These are phyloP conservation scores for Dynastes tityus DNA, from an alignment of 2,888 invertebrate genomes.

Conservation along the genomic window DNA sequence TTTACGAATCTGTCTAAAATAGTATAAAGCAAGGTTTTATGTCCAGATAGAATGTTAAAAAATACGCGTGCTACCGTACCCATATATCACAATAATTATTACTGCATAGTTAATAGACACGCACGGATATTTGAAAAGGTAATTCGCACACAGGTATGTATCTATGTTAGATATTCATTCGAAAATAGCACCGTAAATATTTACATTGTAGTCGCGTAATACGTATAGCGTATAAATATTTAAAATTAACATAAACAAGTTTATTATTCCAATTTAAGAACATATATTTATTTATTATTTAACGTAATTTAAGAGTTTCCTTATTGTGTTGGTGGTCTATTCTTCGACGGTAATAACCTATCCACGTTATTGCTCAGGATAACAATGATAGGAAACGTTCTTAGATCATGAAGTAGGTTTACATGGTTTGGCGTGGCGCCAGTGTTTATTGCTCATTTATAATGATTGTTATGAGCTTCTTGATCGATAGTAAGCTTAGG, in stretches of 20 bases:
- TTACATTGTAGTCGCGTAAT: background rate
- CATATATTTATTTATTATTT: slow-evolving; percentile 15
- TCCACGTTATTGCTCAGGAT: slow-evolving; percentile 2
- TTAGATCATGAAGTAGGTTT: background rate
- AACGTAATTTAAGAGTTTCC: slow-evolving; percentile 15
- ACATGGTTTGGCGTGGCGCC: background rate
- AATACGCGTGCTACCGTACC: no score
- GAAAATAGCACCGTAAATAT: slow-evolving; percentile 20
- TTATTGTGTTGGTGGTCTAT: slow-evolving; percentile 16
- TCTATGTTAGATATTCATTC: background rate
- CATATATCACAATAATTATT: no score
- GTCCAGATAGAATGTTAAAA: no score
- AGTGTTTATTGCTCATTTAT: slow-evolving; percentile 24
- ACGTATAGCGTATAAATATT: slow-evolving; percentile 12
- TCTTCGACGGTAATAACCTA: slow-evolving; percentile 23
- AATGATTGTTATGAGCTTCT: background rate
- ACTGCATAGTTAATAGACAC: no score
- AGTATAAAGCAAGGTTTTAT: no score
- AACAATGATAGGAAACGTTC: slow-evolving; percentile 25
- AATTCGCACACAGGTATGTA: no score
- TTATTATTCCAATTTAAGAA: slow-evolving; percentile 1
- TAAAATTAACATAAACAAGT: slow-evolving; percentile 16
- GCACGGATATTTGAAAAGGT: no score
- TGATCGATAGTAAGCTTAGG: background rate
- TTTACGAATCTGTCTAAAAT: background rate